phyloP scores from a whole-genome alignment of 1,140 invertebrate species.

The Probaryconus sp. region DNA sequence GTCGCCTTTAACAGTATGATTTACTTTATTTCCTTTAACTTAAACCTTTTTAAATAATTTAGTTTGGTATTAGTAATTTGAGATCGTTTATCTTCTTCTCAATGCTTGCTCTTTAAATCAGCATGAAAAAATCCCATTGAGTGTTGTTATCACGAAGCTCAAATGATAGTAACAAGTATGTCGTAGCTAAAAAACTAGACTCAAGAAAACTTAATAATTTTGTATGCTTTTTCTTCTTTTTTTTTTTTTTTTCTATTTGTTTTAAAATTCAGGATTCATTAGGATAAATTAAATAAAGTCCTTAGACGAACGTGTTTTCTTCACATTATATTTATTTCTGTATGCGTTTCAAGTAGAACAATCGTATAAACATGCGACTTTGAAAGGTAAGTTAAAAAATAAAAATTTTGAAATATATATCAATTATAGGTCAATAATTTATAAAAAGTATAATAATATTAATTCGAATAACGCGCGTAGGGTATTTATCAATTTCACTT shows the following conservation, averaged over 20 bases:
- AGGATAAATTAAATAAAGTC: conserved; percentile 52
- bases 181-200: no score
- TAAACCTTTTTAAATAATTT: conserved; percentile 64
- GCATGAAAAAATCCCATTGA: conserved; percentile 61
- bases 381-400: conserved; percentile 27
- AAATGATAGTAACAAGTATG: background rate
- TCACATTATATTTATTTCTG: conserved; percentile 45
- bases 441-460: conserved; percentile 11
- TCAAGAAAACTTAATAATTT: no score
- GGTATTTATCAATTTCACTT: conserved; percentile 50
- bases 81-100: conserved; percentile 66
- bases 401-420: conserved; percentile 20
- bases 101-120: conserved; percentile 7
- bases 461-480: conserved; percentile 21
- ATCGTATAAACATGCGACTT: conserved; percentile 37
- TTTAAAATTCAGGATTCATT: no score
- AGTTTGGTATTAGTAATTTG: conserved; percentile 69
- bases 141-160: conserved; percentile 9
- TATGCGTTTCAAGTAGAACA: no score
- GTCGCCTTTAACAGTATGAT: conserved; percentile 37
- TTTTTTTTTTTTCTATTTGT: no score
- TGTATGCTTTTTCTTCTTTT: no score
- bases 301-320: conserved; percentile 44
- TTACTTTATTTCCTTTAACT: conserved; percentile 13
- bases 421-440: conserved; percentile 26